Evolutionary conservation across 2,113 vertebrate genomes (phyloP).

Genomic region (Clupea harengus): DNA sequence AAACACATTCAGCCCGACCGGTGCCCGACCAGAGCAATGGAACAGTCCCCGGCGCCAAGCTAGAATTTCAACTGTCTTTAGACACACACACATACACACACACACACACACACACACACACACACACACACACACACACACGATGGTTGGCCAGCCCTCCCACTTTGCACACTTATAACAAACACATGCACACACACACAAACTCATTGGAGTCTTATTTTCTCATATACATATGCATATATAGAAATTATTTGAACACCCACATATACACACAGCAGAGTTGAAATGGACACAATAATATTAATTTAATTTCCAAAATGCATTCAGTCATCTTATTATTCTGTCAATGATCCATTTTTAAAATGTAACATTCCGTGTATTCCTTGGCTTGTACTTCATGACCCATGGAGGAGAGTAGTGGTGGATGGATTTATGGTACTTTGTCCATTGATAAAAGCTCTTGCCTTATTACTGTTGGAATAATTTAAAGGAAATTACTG

Average conservation of each 20-base stretch:
- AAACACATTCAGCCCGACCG: constrained; percentile 45
- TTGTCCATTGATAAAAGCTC: constrained; percentile 8
- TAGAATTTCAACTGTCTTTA: constrained; percentile 38
- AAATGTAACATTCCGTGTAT: neutral
- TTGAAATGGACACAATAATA: neutral
- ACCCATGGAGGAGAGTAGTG: neutral
- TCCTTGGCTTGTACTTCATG: neutral
- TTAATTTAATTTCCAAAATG: neutral
- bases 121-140: neutral
- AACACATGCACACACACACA: no score
- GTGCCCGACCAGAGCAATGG: constrained; percentile 29
- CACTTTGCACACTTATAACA: neutral
- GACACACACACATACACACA: constrained; percentile 20
- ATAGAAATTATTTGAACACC: neutral
- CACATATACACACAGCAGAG: neutral
- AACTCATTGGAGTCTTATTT: no score
- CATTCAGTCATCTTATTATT: neutral
- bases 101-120: constrained; percentile 38
- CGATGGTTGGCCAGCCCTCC: neutral
- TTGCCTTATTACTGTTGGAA: constrained; percentile 8
- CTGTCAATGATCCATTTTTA: constrained; percentile 3
- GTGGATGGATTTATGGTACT: neutral
- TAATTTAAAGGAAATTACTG: neutral
- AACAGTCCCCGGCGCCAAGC: constrained; percentile 23
- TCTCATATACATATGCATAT: no score